phyloP scores from a whole-genome alignment of 1,140 invertebrate species.

The Leptopilina clavipes region DNA sequence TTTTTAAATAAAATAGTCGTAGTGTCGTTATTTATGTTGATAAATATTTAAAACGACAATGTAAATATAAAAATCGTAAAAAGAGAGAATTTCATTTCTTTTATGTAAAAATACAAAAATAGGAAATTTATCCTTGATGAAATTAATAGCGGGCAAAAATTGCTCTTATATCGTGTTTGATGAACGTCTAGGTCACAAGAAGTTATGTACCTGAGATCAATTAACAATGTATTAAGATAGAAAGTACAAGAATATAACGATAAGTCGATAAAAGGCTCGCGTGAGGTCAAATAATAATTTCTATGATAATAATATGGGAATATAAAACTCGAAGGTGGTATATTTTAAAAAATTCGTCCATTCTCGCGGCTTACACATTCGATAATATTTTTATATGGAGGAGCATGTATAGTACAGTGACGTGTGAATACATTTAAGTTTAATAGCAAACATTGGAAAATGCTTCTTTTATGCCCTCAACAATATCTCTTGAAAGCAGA shows the following conservation, averaged over 20 bases:
- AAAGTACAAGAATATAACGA: constrained; percentile 25
- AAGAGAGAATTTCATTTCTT: too few species aligned
- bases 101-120: too few species aligned
- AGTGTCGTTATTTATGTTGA: too few species aligned
- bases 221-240: constrained; percentile 30
- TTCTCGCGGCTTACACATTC: not conserved
- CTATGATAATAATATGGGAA: constrained; percentile 10
- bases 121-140: not conserved
- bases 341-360: not conserved
- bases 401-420: not conserved
- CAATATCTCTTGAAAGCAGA: not conserved
- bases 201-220: constrained; percentile 28
- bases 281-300: constrained; percentile 35
- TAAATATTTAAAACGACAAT: too few species aligned
- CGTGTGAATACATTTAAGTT: not conserved
- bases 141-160: constrained; percentile 21
- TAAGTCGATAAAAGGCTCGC: constrained; percentile 20
- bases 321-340: not conserved
- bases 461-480: not conserved
- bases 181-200: constrained; percentile 12
- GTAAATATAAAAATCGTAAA: too few species aligned
- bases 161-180: constrained; percentile 2
- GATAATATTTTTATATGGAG: not conserved
- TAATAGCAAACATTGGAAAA: not conserved
- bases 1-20: too few species aligned